A percentile compares a stretch with the other conserved stretches of the same genome.
Evolutionary conservation across 2,797 vertebrate species (phyloP).

Genomic region (Odontamblyopus rebecca): DNA sequence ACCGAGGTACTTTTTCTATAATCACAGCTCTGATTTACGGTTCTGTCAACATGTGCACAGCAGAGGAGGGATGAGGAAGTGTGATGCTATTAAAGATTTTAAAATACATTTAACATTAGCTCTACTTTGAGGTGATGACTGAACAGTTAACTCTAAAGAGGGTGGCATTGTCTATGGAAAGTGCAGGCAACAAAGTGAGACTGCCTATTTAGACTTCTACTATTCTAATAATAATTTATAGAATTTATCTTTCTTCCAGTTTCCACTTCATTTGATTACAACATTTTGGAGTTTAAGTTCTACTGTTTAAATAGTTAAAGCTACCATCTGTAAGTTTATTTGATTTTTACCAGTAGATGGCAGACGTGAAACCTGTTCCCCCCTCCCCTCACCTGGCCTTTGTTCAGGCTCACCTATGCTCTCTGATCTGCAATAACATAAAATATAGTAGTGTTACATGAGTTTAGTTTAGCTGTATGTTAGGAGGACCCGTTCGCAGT

Average conservation of each 20-base stretch:
- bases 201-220: too few species aligned
- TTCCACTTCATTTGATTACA: not conserved
- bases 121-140: not conserved
- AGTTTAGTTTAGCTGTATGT: not conserved
- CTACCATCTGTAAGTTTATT: too few species aligned
- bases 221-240: too few species aligned
- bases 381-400: too few species aligned
- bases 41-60: conserved; percentile 64
- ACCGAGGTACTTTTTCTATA: conserved; percentile 84
- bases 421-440: too few species aligned
- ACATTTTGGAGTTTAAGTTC: not conserved
- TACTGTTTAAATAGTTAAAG: too few species aligned
- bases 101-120: too few species aligned
- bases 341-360: too few species aligned
- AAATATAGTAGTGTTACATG: not conserved
- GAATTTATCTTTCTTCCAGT: not conserved
- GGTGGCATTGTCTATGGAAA: not conserved
- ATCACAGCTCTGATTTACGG: conserved; percentile 35
- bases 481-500: not conserved
- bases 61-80: conserved; percentile 45
- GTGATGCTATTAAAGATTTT: conserved; percentile 45
- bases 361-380: too few species aligned
- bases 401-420: too few species aligned
- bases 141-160: not conserved
- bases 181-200: too few species aligned